These are phyloP conservation scores for Seriola dumerili DNA, from an alignment of 2,113 vertebrate species.

Conservation along the genomic window DNA sequence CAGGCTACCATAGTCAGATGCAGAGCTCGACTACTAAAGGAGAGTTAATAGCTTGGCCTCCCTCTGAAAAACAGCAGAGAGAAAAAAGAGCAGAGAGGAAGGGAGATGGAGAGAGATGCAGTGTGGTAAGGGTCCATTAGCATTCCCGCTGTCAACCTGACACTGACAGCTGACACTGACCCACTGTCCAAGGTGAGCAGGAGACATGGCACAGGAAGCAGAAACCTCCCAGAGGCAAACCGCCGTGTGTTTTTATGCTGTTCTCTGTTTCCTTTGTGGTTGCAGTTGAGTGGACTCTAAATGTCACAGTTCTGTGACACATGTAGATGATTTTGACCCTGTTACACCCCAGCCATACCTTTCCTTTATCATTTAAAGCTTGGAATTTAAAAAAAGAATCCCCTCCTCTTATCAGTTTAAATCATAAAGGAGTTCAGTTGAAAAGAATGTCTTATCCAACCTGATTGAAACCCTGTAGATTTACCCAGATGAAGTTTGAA, in stretches of 20 bases:
- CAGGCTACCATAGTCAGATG: slow-evolving; percentile 49
- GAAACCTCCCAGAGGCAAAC: slow-evolving; percentile 62
- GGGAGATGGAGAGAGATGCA: slow-evolving; percentile 23
- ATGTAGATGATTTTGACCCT: slow-evolving; percentile 79
- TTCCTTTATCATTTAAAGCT: slow-evolving; percentile 20
- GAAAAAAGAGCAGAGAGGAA: neutral
- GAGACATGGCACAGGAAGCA: slow-evolving; percentile 76
- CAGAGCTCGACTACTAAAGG: slow-evolving; percentile 47
- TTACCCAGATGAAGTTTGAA: neutral
- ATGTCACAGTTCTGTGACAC: slow-evolving; percentile 75
- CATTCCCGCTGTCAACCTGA: slow-evolving; percentile 71
- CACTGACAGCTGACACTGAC: slow-evolving; percentile 81
- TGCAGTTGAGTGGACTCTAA: slow-evolving; percentile 69
- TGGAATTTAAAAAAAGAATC: neutral
- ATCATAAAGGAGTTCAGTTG: neutral
- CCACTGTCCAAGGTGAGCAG: slow-evolving; percentile 75
- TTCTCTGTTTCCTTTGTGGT: slow-evolving; percentile 77
- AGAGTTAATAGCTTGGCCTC: slow-evolving; percentile 71
- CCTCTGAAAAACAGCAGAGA: slow-evolving; percentile 38
- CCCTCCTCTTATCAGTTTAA: neutral
- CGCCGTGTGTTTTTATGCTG: slow-evolving; percentile 60
- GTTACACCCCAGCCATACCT: slow-evolving; percentile 23
- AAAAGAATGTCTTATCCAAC: neutral
- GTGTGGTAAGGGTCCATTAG: slow-evolving; percentile 71
- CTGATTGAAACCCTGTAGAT: slow-evolving; percentile 5